Evolutionary conservation across 2,888 invertebrate genomes (phyloP).

Genomic region (Ichneumon xanthorius): DNA sequence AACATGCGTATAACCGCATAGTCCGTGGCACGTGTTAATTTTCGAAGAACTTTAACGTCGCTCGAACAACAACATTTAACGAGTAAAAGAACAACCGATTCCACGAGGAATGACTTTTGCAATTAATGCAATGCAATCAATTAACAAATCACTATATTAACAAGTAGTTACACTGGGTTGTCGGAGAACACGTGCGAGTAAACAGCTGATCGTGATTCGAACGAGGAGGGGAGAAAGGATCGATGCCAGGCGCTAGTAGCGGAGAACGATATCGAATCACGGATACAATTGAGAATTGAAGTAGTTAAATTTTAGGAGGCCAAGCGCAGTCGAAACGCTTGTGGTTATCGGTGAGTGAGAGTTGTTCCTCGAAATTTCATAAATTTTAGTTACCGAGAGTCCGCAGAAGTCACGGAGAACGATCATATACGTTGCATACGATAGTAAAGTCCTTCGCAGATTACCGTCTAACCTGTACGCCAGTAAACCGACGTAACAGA

Average conservation of each 20-base stretch:
- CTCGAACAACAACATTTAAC: background rate
- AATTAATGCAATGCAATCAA: background rate
- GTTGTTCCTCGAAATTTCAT: background rate
- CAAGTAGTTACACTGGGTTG: background rate
- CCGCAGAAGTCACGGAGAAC: background rate
- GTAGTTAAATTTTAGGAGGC: background rate
- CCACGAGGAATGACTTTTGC: background rate
- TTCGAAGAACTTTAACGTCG: background rate
- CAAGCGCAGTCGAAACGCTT: background rate
- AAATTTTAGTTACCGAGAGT: background rate
- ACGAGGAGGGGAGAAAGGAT: conserved; percentile 5
- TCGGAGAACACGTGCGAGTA: conserved; percentile 3
- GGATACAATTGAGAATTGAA: background rate
- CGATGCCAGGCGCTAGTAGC: conserved; percentile 4
- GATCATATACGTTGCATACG: background rate
- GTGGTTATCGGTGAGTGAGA: conserved; percentile 32
- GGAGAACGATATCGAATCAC: background rate
- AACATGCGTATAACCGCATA: conserved; percentile 17
- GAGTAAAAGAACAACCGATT: background rate
- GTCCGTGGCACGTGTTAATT: background rate
- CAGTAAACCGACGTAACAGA: background rate
- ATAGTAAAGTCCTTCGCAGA: background rate
- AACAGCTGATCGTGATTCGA: conserved; percentile 9
- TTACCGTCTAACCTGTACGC: background rate
- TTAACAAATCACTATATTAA: background rate